Percentiles rank a stretch among this genome's conserved stretches.
These are phyloP conservation scores for Apeltes quadracus DNA, from an alignment of 2,113 vertebrate genomes.

Conservation along the genomic window DNA sequence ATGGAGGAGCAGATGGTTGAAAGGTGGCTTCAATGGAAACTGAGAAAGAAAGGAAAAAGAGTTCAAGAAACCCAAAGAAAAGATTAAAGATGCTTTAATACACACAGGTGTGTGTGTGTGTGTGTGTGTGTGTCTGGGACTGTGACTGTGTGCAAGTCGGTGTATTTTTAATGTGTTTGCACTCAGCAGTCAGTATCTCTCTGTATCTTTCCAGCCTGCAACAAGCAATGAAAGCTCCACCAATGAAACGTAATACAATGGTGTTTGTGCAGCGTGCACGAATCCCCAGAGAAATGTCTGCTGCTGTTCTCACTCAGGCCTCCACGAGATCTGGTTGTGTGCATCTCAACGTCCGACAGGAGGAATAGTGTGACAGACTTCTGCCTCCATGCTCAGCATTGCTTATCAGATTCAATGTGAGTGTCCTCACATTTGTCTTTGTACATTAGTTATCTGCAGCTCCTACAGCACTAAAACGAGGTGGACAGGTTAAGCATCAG, in stretches of 20 bases:
- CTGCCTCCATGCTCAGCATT: slow-evolving; percentile 17
- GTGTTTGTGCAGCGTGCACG: slow-evolving; percentile 22
- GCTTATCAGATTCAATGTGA: slow-evolving; percentile 23
- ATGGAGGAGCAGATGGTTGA: slow-evolving; percentile 79
- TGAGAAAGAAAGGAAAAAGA: slow-evolving; percentile 59
- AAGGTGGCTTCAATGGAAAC: slow-evolving; percentile 66
- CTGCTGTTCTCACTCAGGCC: slow-evolving; percentile 20
- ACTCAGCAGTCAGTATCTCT: background rate
- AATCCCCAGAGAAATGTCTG: slow-evolving; percentile 8
- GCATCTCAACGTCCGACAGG: slow-evolving; percentile 15
- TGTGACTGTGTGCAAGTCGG: slow-evolving; percentile 5
- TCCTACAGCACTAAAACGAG: slow-evolving; percentile 6
- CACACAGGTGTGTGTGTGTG: slow-evolving; percentile 30
- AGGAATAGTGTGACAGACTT: slow-evolving; percentile 26
- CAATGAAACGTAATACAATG: slow-evolving; percentile 19
- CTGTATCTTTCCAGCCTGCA: slow-evolving; percentile 4
- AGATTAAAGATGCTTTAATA: slow-evolving; percentile 32
- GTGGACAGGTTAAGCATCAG: background rate
- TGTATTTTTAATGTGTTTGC: background rate
- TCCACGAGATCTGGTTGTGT: slow-evolving; percentile 11
- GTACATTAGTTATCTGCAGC: slow-evolving; percentile 13
- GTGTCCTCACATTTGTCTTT: background rate
- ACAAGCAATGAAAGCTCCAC: slow-evolving; percentile 2
- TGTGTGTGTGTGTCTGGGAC: slow-evolving; percentile 6
- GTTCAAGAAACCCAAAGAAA: slow-evolving; percentile 31